phyloP scores from a whole-genome alignment of 2,113 vertebrate species.

The Hemiprocne comata region DNA sequence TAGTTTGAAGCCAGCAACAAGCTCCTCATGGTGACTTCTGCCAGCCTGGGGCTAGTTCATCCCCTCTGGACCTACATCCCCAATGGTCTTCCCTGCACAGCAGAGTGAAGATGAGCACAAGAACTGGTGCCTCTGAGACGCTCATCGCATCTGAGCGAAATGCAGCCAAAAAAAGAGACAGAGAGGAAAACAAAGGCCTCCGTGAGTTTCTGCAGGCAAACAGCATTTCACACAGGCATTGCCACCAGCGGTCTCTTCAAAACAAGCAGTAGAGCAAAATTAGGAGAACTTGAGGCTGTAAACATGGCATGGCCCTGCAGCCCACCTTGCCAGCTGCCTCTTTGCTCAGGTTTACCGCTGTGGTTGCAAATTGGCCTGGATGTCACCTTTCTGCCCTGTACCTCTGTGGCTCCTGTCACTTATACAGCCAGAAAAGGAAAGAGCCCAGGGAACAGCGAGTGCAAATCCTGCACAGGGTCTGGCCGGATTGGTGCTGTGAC shows the following conservation, averaged over 20 bases:
- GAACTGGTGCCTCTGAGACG: fast-evolving
- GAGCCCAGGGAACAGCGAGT: fast-evolving
- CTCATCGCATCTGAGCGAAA: fast-evolving
- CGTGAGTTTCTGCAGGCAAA: not conserved
- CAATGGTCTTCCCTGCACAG: not conserved
- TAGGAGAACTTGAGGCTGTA: not conserved
- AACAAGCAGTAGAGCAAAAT: not conserved
- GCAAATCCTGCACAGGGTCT: not conserved
- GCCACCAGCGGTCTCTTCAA: not conserved
- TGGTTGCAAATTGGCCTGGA: not conserved
- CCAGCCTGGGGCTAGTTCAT: not conserved
- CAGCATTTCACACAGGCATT: not conserved
- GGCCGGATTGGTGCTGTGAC: fast-evolving
- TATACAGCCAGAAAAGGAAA: not conserved
- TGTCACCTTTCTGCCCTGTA: not conserved
- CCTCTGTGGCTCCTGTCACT: not conserved
- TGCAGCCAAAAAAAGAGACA: fast-evolving
- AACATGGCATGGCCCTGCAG: fast-evolving
- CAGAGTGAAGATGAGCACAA: not conserved
- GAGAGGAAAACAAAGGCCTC: fast-evolving
- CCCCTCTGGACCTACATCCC: too few species aligned
- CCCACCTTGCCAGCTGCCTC: not conserved
- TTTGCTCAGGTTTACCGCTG: not conserved
- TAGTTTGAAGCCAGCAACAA: fast-evolving
- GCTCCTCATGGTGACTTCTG: too few species aligned